Evolutionary conservation across 2,888 invertebrate genomes (phyloP).

Genomic region (Deroplatys truncata): DNA sequence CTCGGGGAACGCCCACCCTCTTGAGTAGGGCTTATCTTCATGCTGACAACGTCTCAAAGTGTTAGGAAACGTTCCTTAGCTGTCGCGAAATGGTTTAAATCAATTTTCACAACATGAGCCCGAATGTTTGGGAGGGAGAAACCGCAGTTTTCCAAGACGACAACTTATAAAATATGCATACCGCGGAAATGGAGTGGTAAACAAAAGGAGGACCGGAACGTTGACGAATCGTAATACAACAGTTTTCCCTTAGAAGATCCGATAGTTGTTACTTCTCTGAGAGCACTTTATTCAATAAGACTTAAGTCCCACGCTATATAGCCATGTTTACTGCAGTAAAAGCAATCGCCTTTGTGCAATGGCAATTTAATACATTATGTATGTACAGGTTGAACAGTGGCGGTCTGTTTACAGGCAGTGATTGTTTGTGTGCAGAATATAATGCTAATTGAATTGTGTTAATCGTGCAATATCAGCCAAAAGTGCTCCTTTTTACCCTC

Average conservation of each 20-base stretch:
- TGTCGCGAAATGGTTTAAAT: neutral
- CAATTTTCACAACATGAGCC: neutral
- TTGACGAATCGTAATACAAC: neutral
- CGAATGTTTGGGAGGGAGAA: neutral
- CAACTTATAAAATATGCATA: neutral
- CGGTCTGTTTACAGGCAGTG: neutral
- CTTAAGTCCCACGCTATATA: neutral
- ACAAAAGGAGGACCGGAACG: neutral
- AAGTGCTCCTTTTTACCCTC: too few relatives aligned
- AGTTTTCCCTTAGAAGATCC: neutral
- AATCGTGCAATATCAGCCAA: too few relatives aligned
- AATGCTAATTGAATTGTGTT: too few relatives aligned
- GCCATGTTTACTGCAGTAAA: neutral
- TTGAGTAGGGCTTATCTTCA: neutral
- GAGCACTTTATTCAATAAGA: neutral
- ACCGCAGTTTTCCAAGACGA: neutral
- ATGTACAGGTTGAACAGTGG: too few relatives aligned
- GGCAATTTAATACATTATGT: neutral
- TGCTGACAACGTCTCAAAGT: neutral
- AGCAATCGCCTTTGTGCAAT: neutral
- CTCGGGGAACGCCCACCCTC: neutral
- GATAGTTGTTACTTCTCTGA: neutral
- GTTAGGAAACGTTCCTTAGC: neutral
- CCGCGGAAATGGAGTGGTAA: neutral
- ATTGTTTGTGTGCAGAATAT: too few relatives aligned